A percentile compares a stretch with the other conserved stretches of the same genome.
These are phyloP conservation scores for Oncorhynchus clarkii DNA, from an alignment of 2,113 vertebrate species.

Conservation along the genomic window DNA sequence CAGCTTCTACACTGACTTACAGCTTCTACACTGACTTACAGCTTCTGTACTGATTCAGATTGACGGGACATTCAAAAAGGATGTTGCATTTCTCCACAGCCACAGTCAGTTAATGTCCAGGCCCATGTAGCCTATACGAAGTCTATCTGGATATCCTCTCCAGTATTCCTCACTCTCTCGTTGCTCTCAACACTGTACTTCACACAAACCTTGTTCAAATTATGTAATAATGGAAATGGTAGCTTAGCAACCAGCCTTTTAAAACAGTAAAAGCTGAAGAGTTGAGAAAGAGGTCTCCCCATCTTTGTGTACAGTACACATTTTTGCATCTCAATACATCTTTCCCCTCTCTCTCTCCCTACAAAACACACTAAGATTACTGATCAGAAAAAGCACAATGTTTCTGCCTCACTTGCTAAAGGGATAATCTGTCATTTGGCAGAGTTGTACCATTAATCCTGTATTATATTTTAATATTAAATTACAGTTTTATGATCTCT, in stretches of 20 bases:
- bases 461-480: conserved; percentile 12
- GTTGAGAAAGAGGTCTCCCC: conserved; percentile 21
- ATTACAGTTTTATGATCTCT: conserved; percentile 58
- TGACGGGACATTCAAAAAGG: too few species aligned
- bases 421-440: conserved; percentile 39
- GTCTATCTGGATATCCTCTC: too few species aligned
- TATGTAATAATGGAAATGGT: conserved; percentile 1
- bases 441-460: conserved; percentile 59
- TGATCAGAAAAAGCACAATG: neutral
- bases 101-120: too few species aligned
- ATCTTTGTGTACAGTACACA: too few species aligned
- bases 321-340: conserved; percentile 2
- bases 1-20: too few species aligned
- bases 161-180: too few species aligned
- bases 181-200: neutral
- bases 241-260: neutral
- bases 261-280: conserved; percentile 19
- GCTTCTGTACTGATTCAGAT: too few species aligned
- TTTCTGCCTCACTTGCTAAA: neutral
- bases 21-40: too few species aligned
- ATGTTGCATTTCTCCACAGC: too few species aligned
- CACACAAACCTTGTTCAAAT: conserved; percentile 4
- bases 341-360: neutral
- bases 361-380: neutral
- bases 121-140: too few species aligned